Conservation (phyloP, 2,888 invertebrate species). For the Mythimna impura region DNA sequence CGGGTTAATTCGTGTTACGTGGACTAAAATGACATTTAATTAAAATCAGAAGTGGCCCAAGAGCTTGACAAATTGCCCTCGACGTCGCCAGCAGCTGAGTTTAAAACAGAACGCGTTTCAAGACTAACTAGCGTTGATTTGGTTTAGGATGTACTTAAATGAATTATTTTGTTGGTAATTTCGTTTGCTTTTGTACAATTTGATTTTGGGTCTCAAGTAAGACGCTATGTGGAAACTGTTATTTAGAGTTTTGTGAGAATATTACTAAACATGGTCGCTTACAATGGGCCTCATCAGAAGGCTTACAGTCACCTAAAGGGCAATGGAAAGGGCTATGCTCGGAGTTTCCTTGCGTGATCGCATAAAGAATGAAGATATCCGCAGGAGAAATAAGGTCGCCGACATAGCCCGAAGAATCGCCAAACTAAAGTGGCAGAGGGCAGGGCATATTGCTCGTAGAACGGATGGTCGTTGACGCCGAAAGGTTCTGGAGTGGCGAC, state of each 20-base stretch:
- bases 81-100: slow-evolving; percentile 79
- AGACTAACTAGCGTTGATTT: slow-evolving; percentile 63
- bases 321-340: no score
- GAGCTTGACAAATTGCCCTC: slow-evolving; percentile 84
- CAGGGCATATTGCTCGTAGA: no score
- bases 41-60: slow-evolving; percentile 81
- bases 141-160: slow-evolving; percentile 62
- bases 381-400: no score
- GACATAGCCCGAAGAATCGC: no score
- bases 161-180: slow-evolving; percentile 52
- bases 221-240: not conserved
- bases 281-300: no score
- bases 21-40: slow-evolving; percentile 85
- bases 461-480: no score
- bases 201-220: slow-evolving; percentile 9
- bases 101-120: slow-evolving; percentile 67
- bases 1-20: slow-evolving; percentile 79
- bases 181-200: slow-evolving; percentile 29
- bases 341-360: no score
- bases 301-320: no score
- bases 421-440: no score
- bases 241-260: not conserved
- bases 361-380: no score
- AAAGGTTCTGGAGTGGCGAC: no score
- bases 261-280: no score